A percentile compares a stretch with the other conserved stretches of the same genome.
Conservation (phyloP, 2,113 vertebrate genomes). For the Dipodomys ordii region DNA sequence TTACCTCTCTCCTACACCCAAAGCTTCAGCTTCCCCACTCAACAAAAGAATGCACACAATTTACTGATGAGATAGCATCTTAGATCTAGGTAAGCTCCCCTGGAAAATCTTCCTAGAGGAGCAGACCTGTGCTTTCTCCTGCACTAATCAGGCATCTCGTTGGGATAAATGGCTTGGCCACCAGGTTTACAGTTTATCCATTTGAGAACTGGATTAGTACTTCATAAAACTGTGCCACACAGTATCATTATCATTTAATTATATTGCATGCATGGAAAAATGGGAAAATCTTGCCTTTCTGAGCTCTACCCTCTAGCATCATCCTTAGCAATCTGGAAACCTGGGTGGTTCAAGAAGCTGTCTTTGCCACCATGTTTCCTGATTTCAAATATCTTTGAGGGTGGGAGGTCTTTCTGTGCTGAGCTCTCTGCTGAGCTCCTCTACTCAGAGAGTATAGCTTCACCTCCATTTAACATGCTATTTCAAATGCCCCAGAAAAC, state of each 20-base stretch:
- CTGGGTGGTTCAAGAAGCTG: constrained; percentile 67
- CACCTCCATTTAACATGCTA: constrained; percentile 65
- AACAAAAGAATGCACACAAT: constrained; percentile 48
- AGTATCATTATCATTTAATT: constrained; percentile 85
- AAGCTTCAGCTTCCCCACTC: background rate
- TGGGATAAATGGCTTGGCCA: constrained; percentile 86
- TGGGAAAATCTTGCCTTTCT: constrained; percentile 78
- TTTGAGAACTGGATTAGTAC: constrained; percentile 86
- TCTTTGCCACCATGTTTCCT: constrained; percentile 63
- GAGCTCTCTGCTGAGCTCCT: constrained; percentile 41
- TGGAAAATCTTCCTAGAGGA: constrained; percentile 77
- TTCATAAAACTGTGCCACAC: constrained; percentile 84
- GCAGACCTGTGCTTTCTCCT: constrained; percentile 80
- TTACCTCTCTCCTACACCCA: background rate
- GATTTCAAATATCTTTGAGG: constrained; percentile 68
- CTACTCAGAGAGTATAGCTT: constrained; percentile 60
- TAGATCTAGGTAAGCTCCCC: constrained; percentile 74
- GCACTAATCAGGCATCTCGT: constrained; percentile 82
- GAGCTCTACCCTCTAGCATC: constrained; percentile 63
- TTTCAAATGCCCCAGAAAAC: constrained; percentile 69
- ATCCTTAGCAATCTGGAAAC: constrained; percentile 59
- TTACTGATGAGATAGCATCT: constrained; percentile 45
- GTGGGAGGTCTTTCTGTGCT: constrained; percentile 65
- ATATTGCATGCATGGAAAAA: constrained; percentile 66
- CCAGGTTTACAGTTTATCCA: constrained; percentile 82